phyloP scores from a whole-genome alignment of 2,888 invertebrate species.

The Leptopilina syphax region DNA sequence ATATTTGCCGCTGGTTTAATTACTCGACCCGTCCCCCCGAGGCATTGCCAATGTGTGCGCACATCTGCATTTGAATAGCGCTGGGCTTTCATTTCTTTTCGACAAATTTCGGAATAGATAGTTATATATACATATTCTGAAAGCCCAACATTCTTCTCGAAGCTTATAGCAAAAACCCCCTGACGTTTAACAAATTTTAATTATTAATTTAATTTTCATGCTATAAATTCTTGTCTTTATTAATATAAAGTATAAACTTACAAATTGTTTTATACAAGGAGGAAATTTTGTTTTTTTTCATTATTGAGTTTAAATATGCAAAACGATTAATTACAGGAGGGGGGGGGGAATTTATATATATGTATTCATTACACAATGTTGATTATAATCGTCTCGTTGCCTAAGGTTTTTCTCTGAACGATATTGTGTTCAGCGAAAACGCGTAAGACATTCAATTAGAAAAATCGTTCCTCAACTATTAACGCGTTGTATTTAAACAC shows the following conservation, averaged over 20 bases:
- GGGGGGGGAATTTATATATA: too few species aligned
- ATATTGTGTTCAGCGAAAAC: conserved; percentile 36
- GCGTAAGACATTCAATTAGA: conserved; percentile 51
- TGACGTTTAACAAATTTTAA: not conserved
- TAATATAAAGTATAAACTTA: too few species aligned
- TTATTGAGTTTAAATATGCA: too few species aligned
- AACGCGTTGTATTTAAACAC: conserved; percentile 42
- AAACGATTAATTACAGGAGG: too few species aligned
- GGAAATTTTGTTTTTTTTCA: too few species aligned
- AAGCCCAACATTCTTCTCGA: not conserved
- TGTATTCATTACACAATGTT: conserved; percentile 16
- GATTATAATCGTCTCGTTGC: conserved; percentile 10
- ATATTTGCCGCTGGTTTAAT: conserved; percentile 49
- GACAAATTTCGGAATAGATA: not conserved
- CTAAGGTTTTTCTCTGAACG: conserved; percentile 4
- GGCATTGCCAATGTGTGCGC: not conserved
- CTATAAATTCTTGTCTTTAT: too few species aligned
- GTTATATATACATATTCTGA: too few species aligned
- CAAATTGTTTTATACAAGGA: too few species aligned
- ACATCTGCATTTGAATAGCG: conserved; percentile 14
- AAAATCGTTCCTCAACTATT: conserved; percentile 47
- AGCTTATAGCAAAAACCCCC: not conserved
- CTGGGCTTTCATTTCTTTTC: conserved; percentile 8
- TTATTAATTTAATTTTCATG: not conserved
- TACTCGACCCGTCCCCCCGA: conserved; percentile 50